Percentiles rank a stretch among this genome's conserved stretches.
phyloP scores from a whole-genome alignment of 2,797 vertebrate species.

The Hydrophis major region DNA sequence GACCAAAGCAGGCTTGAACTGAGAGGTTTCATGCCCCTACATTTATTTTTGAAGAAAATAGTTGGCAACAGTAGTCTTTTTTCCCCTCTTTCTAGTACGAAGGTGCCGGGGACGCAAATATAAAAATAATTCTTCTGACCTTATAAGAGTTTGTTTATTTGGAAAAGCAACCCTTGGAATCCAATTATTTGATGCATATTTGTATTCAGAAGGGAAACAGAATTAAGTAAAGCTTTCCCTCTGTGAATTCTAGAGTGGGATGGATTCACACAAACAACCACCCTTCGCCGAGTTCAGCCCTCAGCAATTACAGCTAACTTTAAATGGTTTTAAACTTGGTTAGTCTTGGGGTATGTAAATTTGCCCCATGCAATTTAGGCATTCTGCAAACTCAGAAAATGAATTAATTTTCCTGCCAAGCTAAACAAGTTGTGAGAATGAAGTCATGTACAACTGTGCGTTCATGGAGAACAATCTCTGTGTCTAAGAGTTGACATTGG shows the following conservation, averaged over 20 bases:
- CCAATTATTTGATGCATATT: too few relatives aligned
- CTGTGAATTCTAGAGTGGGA: not conserved
- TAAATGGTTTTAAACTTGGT: not conserved
- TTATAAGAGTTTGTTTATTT: not conserved
- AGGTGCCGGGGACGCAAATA: not conserved
- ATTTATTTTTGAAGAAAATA: not conserved
- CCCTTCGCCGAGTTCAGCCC: not conserved
- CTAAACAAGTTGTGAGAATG: not conserved
- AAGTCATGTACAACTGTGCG: not conserved
- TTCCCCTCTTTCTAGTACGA: too few relatives aligned
- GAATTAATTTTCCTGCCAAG: not conserved
- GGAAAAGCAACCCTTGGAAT: not conserved
- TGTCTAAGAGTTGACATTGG: not conserved
- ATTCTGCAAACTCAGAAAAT: not conserved
- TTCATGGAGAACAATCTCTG: not conserved
- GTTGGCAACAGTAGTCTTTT: too few relatives aligned
- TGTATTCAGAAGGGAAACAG: too few relatives aligned
- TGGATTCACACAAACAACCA: not conserved
- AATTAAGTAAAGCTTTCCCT: not conserved
- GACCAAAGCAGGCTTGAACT: not conserved
- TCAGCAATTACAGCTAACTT: not conserved
- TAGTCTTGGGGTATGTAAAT: not conserved
- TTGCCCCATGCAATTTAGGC: not conserved
- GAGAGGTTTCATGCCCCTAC: not conserved
- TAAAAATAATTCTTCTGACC: not conserved